Conservation (phyloP, 2,113 vertebrate species). For the Amazona guildingii region DNA sequence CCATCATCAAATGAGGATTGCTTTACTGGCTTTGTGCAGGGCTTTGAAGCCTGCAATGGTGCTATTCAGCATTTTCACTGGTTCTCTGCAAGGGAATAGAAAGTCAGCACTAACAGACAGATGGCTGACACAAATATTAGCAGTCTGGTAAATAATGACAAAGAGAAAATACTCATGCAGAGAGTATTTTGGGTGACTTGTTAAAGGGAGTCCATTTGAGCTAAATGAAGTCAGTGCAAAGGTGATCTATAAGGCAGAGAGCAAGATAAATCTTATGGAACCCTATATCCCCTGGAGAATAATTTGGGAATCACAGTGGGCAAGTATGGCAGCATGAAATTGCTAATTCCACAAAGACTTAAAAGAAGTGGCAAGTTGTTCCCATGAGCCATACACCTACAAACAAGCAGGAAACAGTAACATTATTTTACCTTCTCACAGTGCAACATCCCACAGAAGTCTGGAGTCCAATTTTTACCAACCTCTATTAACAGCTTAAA, state of each 20-base stretch:
- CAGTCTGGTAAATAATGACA: slow-evolving; percentile 39
- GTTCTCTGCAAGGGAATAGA: slow-evolving; percentile 44
- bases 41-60: slow-evolving; percentile 21
- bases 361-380: not conserved
- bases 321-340: not conserved
- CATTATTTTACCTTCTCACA: not conserved
- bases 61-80: slow-evolving; percentile 58
- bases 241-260: not conserved
- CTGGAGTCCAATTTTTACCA: not conserved
- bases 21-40: slow-evolving; percentile 45
- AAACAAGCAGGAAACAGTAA: not conserved
- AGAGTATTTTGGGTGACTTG: slow-evolving; percentile 23
- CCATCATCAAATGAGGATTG: slow-evolving; percentile 47
- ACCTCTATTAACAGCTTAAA: not conserved
- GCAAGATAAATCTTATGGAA: not conserved
- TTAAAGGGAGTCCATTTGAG: not conserved
- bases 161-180: slow-evolving; percentile 12
- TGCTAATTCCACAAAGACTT: not conserved
- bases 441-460: not conserved
- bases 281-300: not conserved
- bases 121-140: slow-evolving; percentile 67
- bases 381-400: not conserved
- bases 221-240: not conserved
- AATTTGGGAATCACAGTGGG: not conserved
- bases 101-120: slow-evolving; percentile 55